phyloP scores from a whole-genome alignment of 2,113 vertebrate species.

The Martes martes region DNA sequence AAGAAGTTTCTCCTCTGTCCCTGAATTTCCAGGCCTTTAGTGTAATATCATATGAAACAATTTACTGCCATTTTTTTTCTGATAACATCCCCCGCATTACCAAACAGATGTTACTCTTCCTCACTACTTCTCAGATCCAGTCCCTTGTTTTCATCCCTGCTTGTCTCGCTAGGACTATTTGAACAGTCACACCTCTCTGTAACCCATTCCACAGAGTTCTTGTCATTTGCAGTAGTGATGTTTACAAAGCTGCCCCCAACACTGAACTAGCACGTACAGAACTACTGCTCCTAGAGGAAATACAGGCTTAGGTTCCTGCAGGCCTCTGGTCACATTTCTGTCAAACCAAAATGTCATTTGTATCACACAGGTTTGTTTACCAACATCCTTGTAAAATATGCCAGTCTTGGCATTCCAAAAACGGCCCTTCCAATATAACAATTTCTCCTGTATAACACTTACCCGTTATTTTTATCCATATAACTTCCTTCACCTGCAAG shows the following conservation, averaged over 20 bases:
- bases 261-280: neutral
- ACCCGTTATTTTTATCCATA: neutral
- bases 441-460: neutral
- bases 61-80: neutral
- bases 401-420: neutral
- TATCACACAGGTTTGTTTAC: neutral
- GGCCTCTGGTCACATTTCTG: neutral
- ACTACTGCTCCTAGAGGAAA: neutral
- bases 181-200: neutral
- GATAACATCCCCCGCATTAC: neutral
- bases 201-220: neutral
- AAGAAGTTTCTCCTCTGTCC: neutral
- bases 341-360: neutral
- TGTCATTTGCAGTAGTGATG: neutral
- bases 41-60: neutral
- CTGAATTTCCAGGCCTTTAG: neutral
- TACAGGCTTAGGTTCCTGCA: neutral
- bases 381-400: neutral
- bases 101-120: neutral
- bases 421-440: neutral
- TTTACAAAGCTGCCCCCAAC: neutral
- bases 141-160: neutral
- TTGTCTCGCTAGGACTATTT: neutral
- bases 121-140: neutral
- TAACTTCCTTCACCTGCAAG: neutral